Conservation (phyloP, 2,797 vertebrate genomes). For the Pangasius macronema region DNA sequence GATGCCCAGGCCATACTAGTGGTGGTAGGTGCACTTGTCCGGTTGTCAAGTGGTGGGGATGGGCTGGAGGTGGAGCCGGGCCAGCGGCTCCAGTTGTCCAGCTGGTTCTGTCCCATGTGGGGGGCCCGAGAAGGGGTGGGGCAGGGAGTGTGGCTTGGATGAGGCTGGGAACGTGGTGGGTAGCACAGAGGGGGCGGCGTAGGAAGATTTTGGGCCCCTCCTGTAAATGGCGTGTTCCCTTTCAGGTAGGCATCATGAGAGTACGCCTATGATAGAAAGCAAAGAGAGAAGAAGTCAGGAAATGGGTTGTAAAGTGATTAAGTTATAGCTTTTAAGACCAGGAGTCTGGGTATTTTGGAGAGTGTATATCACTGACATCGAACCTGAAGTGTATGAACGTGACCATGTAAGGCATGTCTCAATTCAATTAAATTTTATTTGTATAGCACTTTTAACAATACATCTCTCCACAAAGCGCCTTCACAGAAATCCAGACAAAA, state of each 20-base stretch:
- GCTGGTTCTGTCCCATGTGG: constrained; percentile 78
- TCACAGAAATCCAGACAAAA: background rate
- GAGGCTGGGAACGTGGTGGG: constrained; percentile 79
- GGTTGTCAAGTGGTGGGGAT: constrained; percentile 78
- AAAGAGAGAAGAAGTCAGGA: constrained; percentile 31
- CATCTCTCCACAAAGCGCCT: background rate
- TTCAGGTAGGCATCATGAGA: constrained; percentile 97
- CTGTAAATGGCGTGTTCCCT: constrained; percentile 89
- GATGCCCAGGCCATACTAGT: constrained; percentile 73
- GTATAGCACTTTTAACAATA: background rate
- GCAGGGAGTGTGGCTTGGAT: constrained; percentile 61
- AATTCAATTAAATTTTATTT: background rate
- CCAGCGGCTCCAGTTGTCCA: constrained; percentile 82
- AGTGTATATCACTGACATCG: background rate
- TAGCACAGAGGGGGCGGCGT: constrained; percentile 91
- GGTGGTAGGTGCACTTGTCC: constrained; percentile 66
- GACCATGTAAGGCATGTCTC: background rate
- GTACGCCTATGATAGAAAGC: constrained; percentile 79
- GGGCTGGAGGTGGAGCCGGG: constrained; percentile 68
- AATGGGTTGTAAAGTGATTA: constrained; percentile 9
- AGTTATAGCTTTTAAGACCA: background rate
- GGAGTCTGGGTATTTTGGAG: background rate
- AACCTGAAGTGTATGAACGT: background rate
- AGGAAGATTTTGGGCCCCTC: constrained; percentile 89
- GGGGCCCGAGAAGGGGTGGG: constrained; percentile 59